These are phyloP conservation scores for Pemphigus obesinymphae DNA, from an alignment of 1,140 invertebrate genomes.

Conservation along the genomic window DNA sequence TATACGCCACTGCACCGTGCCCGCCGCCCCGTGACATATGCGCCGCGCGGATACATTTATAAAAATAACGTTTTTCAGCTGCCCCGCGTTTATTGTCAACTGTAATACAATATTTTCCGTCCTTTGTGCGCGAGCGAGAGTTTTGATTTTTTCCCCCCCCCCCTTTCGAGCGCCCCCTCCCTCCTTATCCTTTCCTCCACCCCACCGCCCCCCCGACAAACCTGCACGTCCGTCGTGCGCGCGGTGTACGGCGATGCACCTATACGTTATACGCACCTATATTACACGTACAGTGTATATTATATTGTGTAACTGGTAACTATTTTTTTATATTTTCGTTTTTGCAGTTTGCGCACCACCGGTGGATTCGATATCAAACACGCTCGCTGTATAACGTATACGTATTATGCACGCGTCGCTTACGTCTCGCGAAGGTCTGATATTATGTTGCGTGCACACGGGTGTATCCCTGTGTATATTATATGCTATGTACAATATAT, in stretches of 20 bases:
- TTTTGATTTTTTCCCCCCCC: not conserved
- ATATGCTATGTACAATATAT: no score
- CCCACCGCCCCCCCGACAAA: no score
- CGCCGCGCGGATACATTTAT: slow-evolving; percentile 18
- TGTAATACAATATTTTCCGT: slow-evolving; percentile 40
- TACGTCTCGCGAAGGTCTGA: no score
- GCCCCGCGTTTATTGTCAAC: slow-evolving; percentile 29
- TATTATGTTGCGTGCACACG: no score
- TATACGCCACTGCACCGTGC: not conserved
- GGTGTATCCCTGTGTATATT: no score
- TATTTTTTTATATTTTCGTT: not conserved
- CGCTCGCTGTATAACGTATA: not conserved
- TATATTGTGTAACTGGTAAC: no score
- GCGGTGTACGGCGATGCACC: not conserved
- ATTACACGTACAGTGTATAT: no score
- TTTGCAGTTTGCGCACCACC: not conserved
- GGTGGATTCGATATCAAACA: not conserved
- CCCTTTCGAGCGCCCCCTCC: not conserved
- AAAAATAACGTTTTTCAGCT: slow-evolving; percentile 41
- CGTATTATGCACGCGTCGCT: not conserved
- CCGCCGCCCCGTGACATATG: slow-evolving; percentile 23
- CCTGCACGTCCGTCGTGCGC: not conserved
- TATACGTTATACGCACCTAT: not conserved
- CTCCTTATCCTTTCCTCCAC: no score
- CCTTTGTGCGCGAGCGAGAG: slow-evolving; percentile 6